Base-by-base conservation (phyloP, 2,888 invertebrate species). In the Junonia oenone region DNA sequence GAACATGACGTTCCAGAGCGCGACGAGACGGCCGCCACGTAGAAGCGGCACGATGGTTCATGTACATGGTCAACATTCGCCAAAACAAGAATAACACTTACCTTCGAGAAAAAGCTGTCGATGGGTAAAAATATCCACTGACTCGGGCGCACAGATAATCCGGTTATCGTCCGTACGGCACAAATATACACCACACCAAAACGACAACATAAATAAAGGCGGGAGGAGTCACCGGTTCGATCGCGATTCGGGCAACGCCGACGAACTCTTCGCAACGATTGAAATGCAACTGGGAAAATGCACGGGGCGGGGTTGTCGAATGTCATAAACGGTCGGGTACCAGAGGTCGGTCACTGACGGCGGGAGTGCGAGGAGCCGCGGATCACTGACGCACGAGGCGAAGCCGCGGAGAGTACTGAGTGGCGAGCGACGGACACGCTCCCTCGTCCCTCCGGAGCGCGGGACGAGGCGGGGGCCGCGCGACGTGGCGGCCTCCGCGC, bases 131-230 rank as follows among this genome's bases (percentile, higher is more conserved):
- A 87, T 88, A 88, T 90, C 87, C 89, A 86, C 83, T 74, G 78
- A 76, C 74, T 84, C 76, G 78, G 81, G 81, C 76, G 79, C 89
- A 87, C 88, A 86, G 87, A 86, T 86, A 83, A 86, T 83, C 89
- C 88, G 86, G 88, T 84, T 83, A 86, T 88, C 81, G 88, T 81
- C 81, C 83, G 84, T 85, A 86, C 81, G 84, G 78, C 90, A 90
- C 89, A 85, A 83, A 85, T 86, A 87, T 87, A 84, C 89, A 90
- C 89, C 81, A 87, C 89, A 89, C 89, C 83, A 89, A 86, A 85
- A 88, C 83, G 88, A 89, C 85, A 88, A 89, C 89, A 89, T 87
- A 87, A 85, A 89, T 88, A 88, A 87, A 83, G 81, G 81, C 79
- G 79, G 73, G 78, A 76, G 77, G 76, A 77, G 77, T 70, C 79